Conservation (phyloP, 2,113 vertebrate species). For the Eira barbara region DNA sequence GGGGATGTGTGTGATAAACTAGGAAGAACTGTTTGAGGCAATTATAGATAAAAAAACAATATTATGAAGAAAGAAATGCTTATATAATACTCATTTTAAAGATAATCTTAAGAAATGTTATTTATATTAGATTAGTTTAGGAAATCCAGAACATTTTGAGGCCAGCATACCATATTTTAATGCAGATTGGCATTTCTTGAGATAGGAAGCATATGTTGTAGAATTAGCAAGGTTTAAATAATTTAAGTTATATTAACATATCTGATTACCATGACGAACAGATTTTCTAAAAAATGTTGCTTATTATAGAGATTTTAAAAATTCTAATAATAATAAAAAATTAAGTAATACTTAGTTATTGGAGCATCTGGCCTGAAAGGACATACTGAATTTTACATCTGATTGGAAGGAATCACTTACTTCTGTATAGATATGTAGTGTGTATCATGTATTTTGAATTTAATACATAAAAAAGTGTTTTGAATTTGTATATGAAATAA, state of each 20-base stretch:
- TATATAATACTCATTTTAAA: slow-evolving; percentile 8
- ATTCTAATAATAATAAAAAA: background rate
- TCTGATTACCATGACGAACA: background rate
- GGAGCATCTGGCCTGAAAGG: background rate
- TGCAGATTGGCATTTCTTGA: background rate
- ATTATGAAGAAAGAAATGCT: slow-evolving; percentile 30
- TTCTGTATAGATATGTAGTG: background rate
- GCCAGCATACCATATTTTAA: background rate
- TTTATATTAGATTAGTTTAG: background rate
- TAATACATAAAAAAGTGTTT: background rate
- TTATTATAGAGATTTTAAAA: background rate
- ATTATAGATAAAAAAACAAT: background rate
- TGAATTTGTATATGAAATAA: background rate
- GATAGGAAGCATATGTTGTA: background rate
- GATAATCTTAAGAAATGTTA: background rate
- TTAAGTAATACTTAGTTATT: slow-evolving; percentile 5
- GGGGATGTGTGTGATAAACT: background rate
- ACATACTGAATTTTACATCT: background rate
- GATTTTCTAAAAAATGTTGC: background rate
- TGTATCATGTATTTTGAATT: background rate
- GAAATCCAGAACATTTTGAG: background rate
- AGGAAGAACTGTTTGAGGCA: background rate
- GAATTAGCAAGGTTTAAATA: slow-evolving; percentile 11
- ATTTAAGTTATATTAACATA: slow-evolving; percentile 18
- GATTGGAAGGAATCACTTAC: background rate